A percentile compares a stretch with the other conserved stretches of the same genome.
These are phyloP conservation scores for Pollenia angustigena DNA, from an alignment of 2,888 invertebrate genomes.

Conservation along the genomic window DNA sequence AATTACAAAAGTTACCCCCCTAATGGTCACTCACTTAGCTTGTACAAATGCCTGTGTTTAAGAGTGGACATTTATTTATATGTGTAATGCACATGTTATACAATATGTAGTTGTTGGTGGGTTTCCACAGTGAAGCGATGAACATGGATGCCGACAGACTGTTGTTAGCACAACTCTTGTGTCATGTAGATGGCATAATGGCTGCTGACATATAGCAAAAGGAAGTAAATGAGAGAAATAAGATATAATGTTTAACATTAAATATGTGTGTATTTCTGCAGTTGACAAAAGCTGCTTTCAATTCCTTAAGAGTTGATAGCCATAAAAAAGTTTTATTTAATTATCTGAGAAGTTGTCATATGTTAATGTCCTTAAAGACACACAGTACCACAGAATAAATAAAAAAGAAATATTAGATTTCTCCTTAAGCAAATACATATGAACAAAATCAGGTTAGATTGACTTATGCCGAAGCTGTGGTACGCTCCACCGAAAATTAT, in stretches of 20 bases:
- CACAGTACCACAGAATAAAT: too few species aligned
- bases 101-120: background rate
- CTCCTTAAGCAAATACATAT: too few species aligned
- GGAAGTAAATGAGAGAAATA: background rate
- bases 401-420: too few species aligned
- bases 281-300: conserved; percentile 11
- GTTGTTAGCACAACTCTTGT: conserved; percentile 6
- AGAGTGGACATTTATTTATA: too few species aligned
- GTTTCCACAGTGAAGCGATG: background rate
- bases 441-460: too few species aligned
- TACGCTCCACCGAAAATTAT: too few species aligned
- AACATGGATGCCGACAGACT: conserved; percentile 7
- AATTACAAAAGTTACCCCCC: too few species aligned
- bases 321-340: background rate
- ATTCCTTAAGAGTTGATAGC: background rate
- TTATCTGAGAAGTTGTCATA: background rate
- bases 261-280: conserved; percentile 7
- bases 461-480: too few species aligned
- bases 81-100: too few species aligned
- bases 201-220: conserved; percentile 21
- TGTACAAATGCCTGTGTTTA: too few species aligned
- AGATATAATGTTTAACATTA: background rate
- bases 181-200: conserved; percentile 48
- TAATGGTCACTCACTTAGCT: too few species aligned
- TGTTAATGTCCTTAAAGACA: too few species aligned